A percentile compares a stretch with the other conserved stretches of the same genome.
These are phyloP conservation scores for Brachionus plicatilis DNA, from an alignment of 1,140 invertebrate genomes.

Conservation along the genomic window DNA sequence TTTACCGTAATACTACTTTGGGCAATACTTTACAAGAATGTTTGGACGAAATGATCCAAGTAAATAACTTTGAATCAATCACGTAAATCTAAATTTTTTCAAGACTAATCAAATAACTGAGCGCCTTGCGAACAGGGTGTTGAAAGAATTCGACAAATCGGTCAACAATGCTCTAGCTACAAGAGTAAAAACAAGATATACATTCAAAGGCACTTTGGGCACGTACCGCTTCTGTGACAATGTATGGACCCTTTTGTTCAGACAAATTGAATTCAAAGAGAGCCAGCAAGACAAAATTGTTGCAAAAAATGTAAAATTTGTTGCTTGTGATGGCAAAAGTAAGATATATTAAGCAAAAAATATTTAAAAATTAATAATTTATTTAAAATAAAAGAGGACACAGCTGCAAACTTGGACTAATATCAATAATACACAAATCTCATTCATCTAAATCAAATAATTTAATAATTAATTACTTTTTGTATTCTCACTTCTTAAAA, in stretches of 20 bases:
- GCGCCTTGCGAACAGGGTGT: slow-evolving; percentile 79
- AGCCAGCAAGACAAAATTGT: slow-evolving; percentile 87
- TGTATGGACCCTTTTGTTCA: slow-evolving; percentile 99
- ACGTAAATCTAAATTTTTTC: not conserved
- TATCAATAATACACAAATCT: not conserved
- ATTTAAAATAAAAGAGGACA: slow-evolving; percentile 24
- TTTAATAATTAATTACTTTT: not conserved
- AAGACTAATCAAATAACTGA: slow-evolving; percentile 92
- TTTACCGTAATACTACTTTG: slow-evolving; percentile 93
- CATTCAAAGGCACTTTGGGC: slow-evolving; percentile 87
- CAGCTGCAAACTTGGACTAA: slow-evolving; percentile 30
- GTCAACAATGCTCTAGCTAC: slow-evolving; percentile 90
- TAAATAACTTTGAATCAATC: slow-evolving; percentile 42
- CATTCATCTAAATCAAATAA: not conserved
- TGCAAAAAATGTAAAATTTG: slow-evolving; percentile 91
- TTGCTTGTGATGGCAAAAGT: slow-evolving; percentile 98
- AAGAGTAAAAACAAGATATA: slow-evolving; percentile 80
- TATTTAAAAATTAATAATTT: not conserved
- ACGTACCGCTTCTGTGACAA: slow-evolving; percentile 99
- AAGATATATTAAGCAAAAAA: not conserved
- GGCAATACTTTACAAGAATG: slow-evolving; percentile 93
- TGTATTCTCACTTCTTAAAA: not conserved
- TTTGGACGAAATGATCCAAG: slow-evolving; percentile 80
- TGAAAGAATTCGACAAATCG: slow-evolving; percentile 91
- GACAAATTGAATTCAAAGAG: slow-evolving; percentile 95